A percentile compares a stretch with the other conserved stretches of the same genome.
These are phyloP conservation scores for Anthopleura xanthogrammica DNA, from an alignment of 92 coral and sea anemone species.

Conservation along the genomic window DNA sequence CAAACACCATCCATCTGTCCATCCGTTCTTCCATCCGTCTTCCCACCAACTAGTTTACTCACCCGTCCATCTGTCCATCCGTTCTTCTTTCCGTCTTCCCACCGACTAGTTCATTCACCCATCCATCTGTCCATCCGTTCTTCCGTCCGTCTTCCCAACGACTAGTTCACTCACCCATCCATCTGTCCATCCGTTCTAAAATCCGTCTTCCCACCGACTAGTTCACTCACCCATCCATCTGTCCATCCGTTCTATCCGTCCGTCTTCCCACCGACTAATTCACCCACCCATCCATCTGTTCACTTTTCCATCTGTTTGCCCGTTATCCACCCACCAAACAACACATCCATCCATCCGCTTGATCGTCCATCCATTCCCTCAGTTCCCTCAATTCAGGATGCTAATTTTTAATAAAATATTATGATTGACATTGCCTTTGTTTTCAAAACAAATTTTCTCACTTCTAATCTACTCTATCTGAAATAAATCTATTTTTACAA, in stretches of 20 bases:
- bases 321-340: background rate
- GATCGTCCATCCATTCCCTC: background rate
- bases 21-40: background rate
- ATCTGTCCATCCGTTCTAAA: background rate
- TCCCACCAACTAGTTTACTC: background rate
- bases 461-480: no score
- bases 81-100: background rate
- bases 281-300: background rate
- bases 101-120: background rate
- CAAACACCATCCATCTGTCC: background rate
- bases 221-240: background rate
- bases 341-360: background rate
- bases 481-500: background rate
- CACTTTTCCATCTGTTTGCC: background rate
- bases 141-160: background rate
- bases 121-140: background rate
- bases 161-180: background rate
- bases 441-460: no score
- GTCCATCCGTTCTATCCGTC: background rate
- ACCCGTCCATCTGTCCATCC: background rate
- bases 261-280: background rate
- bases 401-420: no score
- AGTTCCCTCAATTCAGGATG: background rate
- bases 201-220: background rate
- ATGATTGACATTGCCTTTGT: no score